phyloP scores from a whole-genome alignment of 2,113 vertebrate species.

The Etheostoma spectabile region DNA sequence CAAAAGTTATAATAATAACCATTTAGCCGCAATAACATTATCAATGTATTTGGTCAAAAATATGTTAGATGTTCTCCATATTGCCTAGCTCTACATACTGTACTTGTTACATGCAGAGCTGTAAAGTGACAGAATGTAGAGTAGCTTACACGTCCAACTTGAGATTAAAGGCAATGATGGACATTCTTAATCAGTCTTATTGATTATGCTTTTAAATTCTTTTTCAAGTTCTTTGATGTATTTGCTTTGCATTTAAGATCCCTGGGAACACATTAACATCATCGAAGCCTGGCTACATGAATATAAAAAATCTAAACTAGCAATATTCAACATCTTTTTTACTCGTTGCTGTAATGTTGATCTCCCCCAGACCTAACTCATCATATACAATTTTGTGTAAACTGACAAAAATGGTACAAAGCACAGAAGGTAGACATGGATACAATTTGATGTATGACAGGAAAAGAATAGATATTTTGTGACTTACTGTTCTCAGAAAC shows the following conservation, averaged over 20 bases:
- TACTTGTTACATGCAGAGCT: not conserved
- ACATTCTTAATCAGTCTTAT: constrained; percentile 41
- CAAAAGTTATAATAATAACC: too few species aligned
- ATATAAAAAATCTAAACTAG: constrained; percentile 10
- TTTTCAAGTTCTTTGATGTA: constrained; percentile 24
- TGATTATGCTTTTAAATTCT: constrained; percentile 46
- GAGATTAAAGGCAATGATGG: constrained; percentile 36
- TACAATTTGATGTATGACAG: not conserved
- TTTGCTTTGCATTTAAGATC: constrained; percentile 20
- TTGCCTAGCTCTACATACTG: too few species aligned
- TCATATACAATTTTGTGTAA: constrained; percentile 26
- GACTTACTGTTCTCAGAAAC: constrained; percentile 97
- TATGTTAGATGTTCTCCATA: too few species aligned
- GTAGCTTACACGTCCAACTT: not conserved
- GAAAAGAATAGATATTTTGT: not conserved
- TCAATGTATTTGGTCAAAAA: too few species aligned
- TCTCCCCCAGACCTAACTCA: not conserved
- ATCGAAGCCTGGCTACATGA: not conserved
- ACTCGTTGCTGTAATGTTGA: constrained; percentile 6
- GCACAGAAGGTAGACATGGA: not conserved
- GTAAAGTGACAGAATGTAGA: not conserved
- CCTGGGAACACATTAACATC: constrained; percentile 2
- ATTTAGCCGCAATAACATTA: too few species aligned
- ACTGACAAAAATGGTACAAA: not conserved
- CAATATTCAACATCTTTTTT: constrained; percentile 22